A percentile compares a stretch with the other conserved stretches of the same genome.
These are phyloP conservation scores for Maniola jurtina DNA, from an alignment of 1,140 invertebrate genomes.

Conservation along the genomic window DNA sequence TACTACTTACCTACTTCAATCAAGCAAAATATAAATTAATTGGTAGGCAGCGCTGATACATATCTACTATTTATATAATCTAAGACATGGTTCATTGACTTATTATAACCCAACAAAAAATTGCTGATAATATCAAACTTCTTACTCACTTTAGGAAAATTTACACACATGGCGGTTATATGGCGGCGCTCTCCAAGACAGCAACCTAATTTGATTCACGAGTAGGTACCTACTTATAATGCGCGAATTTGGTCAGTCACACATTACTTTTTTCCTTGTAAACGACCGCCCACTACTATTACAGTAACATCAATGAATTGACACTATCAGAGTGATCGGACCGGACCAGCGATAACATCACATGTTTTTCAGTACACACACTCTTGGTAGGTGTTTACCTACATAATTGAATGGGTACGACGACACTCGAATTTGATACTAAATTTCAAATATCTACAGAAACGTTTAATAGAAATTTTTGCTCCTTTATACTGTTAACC, in stretches of 20 bases:
- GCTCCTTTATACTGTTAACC: too few relatives aligned
- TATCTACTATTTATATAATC: too few relatives aligned
- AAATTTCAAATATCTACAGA: too few relatives aligned
- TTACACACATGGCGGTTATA: not conserved
- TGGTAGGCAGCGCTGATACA: too few relatives aligned
- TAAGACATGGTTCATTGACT: too few relatives aligned
- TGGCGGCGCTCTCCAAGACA: not conserved
- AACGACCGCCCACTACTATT: constrained; percentile 41
- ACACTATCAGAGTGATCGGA: constrained; percentile 41
- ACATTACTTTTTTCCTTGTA: constrained; percentile 25
- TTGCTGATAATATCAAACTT: not conserved
- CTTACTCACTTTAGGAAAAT: not conserved
- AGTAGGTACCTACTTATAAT: too few relatives aligned
- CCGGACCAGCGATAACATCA: constrained; percentile 31
- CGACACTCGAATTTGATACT: too few relatives aligned
- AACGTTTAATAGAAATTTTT: too few relatives aligned
- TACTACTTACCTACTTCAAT: too few relatives aligned
- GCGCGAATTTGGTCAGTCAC: constrained; percentile 1
- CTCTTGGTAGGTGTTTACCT: not conserved
- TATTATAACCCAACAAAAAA: too few relatives aligned
- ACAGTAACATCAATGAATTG: constrained; percentile 57
- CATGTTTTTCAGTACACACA: constrained; percentile 9
- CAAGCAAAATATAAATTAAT: too few relatives aligned
- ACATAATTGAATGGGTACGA: not conserved
- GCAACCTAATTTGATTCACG: constrained; percentile 15